Conservation (phyloP, 2,888 invertebrate genomes). For the Brachypalpus laphriformis region DNA sequence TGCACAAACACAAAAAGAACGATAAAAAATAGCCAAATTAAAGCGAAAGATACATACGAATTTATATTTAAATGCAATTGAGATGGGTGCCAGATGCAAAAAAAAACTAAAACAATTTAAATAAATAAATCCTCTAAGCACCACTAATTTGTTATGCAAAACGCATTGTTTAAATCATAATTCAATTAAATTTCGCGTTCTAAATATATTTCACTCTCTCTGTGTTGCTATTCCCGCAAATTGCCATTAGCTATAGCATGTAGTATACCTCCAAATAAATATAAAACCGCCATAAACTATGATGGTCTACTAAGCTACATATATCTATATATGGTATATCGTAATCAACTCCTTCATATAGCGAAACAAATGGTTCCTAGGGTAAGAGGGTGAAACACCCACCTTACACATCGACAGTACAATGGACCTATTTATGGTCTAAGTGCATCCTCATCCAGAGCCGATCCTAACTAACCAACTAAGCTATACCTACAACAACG, state of each 20-base stretch:
- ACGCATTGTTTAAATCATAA: slow-evolving; percentile 34
- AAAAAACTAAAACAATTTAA: slow-evolving; percentile 5
- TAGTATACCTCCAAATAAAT: neutral
- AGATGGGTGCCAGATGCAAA: neutral
- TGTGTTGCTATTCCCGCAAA: neutral
- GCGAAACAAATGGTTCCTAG: too few species aligned
- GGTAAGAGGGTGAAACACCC: too few species aligned
- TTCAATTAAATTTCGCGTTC: slow-evolving; percentile 17
- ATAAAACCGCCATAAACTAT: slow-evolving; percentile 12
- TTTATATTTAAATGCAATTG: neutral
- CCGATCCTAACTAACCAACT: too few species aligned
- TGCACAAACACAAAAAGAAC: neutral
- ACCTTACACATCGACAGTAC: too few species aligned
- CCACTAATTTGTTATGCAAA: slow-evolving; percentile 37
- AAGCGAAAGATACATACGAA: neutral
- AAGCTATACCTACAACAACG: too few species aligned
- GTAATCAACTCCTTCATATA: too few species aligned
- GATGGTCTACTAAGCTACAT: too few species aligned
- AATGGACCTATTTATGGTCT: too few species aligned
- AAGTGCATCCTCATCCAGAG: too few species aligned
- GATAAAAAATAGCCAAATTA: too few species aligned
- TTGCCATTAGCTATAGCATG: neutral
- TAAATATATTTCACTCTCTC: neutral
- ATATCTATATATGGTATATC: too few species aligned
- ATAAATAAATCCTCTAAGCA: slow-evolving; percentile 7